Percentiles rank a stretch among this genome's conserved stretches.
phyloP scores from a whole-genome alignment of 2,888 invertebrate genomes.

The Cryptus armator region DNA sequence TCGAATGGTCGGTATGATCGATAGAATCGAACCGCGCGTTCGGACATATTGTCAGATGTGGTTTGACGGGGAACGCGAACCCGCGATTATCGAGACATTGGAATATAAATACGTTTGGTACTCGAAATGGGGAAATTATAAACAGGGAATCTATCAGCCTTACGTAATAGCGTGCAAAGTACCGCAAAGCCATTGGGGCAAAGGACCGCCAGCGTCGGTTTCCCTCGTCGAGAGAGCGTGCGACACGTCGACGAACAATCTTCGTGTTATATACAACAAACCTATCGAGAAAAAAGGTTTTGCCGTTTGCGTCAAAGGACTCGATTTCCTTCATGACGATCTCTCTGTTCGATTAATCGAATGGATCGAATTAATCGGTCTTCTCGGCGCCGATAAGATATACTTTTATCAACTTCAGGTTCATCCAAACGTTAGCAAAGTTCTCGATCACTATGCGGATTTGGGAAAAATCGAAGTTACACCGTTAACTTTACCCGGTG shows the following conservation, averaged over 20 bases:
- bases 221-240: slow-evolving; percentile 94
- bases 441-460: slow-evolving; percentile 89
- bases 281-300: slow-evolving; percentile 92
- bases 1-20: slow-evolving; percentile 95
- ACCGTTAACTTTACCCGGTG: slow-evolving; percentile 94
- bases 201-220: slow-evolving; percentile 92
- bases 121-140: slow-evolving; percentile 97
- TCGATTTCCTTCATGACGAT: slow-evolving; percentile 97
- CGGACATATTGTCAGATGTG: slow-evolving; percentile 95
- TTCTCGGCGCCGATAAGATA: slow-evolving; percentile 96
- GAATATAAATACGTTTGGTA: slow-evolving; percentile 98
- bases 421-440: slow-evolving; percentile 96
- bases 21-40: slow-evolving; percentile 94
- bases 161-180: slow-evolving; percentile 96
- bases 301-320: slow-evolving; percentile 97
- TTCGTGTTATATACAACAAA: slow-evolving; percentile 93
- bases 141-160: slow-evolving; percentile 96
- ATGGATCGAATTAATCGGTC: slow-evolving; percentile 95
- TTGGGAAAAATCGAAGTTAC: slow-evolving; percentile 91
- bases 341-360: slow-evolving; percentile 95
- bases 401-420: slow-evolving; percentile 91
- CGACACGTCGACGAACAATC: slow-evolving; percentile 94
- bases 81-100: slow-evolving; percentile 92
- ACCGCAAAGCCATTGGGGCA: slow-evolving; percentile 90
- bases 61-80: slow-evolving; percentile 94